Evolutionary conservation across 2,113 vertebrate species (phyloP).

Genomic region (Platichthys flesus): DNA sequence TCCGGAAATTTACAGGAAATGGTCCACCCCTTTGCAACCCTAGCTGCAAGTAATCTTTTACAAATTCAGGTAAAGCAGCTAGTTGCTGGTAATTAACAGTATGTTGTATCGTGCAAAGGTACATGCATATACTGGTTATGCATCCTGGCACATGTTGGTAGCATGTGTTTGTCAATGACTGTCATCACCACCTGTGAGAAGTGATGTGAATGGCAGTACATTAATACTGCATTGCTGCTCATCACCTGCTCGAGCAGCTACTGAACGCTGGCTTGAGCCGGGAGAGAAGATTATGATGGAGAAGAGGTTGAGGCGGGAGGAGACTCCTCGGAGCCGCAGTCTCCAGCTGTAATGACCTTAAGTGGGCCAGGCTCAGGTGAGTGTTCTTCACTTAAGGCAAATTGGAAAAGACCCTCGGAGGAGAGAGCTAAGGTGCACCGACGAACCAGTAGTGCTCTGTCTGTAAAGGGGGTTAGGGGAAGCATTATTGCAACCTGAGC

Average conservation of each 20-base stretch:
- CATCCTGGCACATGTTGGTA: slow-evolving; percentile 2
- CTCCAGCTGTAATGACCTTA: slow-evolving; percentile 35
- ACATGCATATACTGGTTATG: not conserved
- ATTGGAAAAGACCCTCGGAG: slow-evolving; percentile 57
- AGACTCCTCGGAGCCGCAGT: slow-evolving; percentile 19
- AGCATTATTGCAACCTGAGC: slow-evolving; percentile 28
- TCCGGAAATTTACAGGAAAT: no score
- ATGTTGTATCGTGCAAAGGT: not conserved
- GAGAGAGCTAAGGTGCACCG: slow-evolving; percentile 41
- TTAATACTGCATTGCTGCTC: slow-evolving; percentile 6
- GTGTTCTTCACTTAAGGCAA: slow-evolving; percentile 57
- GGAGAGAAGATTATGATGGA: slow-evolving; percentile 51
- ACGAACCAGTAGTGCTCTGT: slow-evolving; percentile 28
- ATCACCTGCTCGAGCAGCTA: slow-evolving; percentile 31
- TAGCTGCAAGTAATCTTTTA: no score
- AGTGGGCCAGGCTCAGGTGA: slow-evolving; percentile 60
- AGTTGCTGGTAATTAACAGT: not conserved
- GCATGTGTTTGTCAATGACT: slow-evolving; percentile 17
- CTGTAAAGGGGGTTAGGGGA: slow-evolving; percentile 31
- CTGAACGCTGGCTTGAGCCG: not conserved
- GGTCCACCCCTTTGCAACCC: no score
- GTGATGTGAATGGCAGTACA: slow-evolving; percentile 23
- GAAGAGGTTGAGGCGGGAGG: not conserved
- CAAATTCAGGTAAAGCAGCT: not conserved
- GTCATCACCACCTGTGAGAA: slow-evolving; percentile 15